Base-by-base conservation (phyloP, 2,113 vertebrate species). In the Chionis minor region DNA sequence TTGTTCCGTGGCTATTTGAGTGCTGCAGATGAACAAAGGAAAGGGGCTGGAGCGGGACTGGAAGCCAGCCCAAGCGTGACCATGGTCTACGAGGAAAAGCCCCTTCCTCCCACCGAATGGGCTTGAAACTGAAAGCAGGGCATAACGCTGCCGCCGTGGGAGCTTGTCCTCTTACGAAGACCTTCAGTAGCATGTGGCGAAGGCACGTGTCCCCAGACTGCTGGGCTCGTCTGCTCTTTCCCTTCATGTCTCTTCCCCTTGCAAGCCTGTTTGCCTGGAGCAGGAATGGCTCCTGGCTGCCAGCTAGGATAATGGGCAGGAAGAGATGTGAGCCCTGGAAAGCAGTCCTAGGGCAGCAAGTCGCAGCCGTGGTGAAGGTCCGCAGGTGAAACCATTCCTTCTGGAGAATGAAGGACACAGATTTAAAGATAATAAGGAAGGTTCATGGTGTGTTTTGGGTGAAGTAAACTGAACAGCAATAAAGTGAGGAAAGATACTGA, bases 111-210 rank as follows among this genome's bases (percentile, higher is more conserved):
- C 61, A n/a, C 28, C 0, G 1, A 92, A 45, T 8, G 38, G 70
- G 88, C 88, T 89, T 91, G 91, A 94, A 97, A 96, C 88, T 73
- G 91, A 91, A 97, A 95, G 92, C 87, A 86, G 66, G 78, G 42
- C 78, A 69, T 72, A 92, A 58, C 6, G 1, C 18, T 24, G 16
- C 51, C 0, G 0, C 85, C 70, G 72, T 40, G 49, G 69, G 56
- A 89, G 51, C 14, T 52, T 49, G 44, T 81, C 56, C 35, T 94
- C 73, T 45, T 72, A 42, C 1, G 7, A 49, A 80, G 94, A 91
- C 65, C 86, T 94, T 94, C 44, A 44, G 65, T 49, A 72, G 44
- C 75, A 35, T 23, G 30, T 88, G 72, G 67, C 67, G 74, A 80
- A 92, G 62, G 55, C 78, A 65, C 19, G 38, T 92, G 86, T 90